Percentiles rank a stretch among this genome's conserved stretches.
Conservation (phyloP, 2,797 vertebrate genomes). For the Lates japonicus region DNA sequence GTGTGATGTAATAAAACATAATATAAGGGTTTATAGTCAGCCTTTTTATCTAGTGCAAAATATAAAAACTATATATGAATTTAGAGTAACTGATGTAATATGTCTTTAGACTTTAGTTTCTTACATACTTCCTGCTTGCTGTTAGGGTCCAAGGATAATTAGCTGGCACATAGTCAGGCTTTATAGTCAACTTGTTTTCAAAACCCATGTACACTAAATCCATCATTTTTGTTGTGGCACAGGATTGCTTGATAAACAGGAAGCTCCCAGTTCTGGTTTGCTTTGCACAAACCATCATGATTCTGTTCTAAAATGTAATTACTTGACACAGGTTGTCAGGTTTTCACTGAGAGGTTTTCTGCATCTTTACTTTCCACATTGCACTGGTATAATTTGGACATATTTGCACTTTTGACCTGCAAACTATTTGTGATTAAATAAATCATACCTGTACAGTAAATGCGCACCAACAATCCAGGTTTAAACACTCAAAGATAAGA, state of each 20-base stretch:
- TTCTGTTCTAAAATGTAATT: background rate
- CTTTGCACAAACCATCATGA: constrained; percentile 4
- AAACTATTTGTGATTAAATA: background rate
- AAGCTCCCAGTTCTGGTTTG: background rate
- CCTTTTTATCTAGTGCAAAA: background rate
- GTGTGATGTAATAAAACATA: background rate
- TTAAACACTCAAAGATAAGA: background rate
- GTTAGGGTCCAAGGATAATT: constrained; percentile 28
- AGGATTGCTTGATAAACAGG: constrained; percentile 10
- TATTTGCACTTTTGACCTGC: background rate
- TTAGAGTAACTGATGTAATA: background rate
- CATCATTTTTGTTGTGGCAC: background rate
- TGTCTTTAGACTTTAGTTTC: background rate
- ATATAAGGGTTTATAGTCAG: background rate
- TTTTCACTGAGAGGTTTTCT: background rate
- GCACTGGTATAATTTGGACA: background rate
- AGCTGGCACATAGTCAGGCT: constrained; percentile 1
- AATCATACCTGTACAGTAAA: background rate
- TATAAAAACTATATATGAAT: background rate
- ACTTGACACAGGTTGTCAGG: background rate
- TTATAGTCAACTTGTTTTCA: constrained; percentile 7
- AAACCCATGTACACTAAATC: constrained; percentile 13
- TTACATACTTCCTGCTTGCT: background rate
- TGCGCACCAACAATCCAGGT: background rate
- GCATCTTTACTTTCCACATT: background rate